Evolutionary conservation across 2,797 vertebrate species (phyloP), one percentile per base, ranked within the genome.

Genomic region (Selene dorsalis): DNA sequence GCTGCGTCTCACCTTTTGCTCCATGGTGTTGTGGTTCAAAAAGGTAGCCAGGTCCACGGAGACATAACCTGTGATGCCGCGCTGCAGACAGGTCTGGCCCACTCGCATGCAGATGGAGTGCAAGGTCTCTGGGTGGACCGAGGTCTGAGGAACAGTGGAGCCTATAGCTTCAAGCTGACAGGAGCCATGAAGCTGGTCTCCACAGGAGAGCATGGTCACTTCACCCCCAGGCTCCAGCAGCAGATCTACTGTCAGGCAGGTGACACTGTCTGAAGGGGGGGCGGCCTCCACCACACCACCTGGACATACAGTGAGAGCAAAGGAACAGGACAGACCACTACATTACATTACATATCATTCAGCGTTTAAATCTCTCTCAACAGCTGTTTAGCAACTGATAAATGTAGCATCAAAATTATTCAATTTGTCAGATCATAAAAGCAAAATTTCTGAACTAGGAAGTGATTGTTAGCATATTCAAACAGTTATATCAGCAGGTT

Each of bases 261-360:
- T 96, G 90, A 97, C 16, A 3, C 89, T 93, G 26, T 95, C 90
- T 0, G 96, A 93, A 55, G 91, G 93, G 0, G 96, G 96, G 80
- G 92, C 96, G 1, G 96, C 97, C 88, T 98, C 96, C n/a, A 98
- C 93, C 73, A 96, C 94, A 11, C 96, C 97, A 12, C 97, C 97
- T 98, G 90, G 71, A 86, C 60, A 80, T 43, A 69, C 30, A 57
- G 53, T 3, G 6, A 77, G 65, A 64, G 50, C 20, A 63, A 55
- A 68, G 38, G 65, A 56, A 77, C 12, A 45, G 5, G 35, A 6
- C 6, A 63, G 22, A 60, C 59, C 35, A 71, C 47, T 57, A 67
- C 41, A 81, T 45, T 35, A 35, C 32, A 79, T 13, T 30, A 58
- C 9, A 28, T 4, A 4, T 64, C 8, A 59, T 24, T 77, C 28